phyloP scores from a whole-genome alignment of 1,140 invertebrate genomes.

The Drosophila azteca region DNA sequence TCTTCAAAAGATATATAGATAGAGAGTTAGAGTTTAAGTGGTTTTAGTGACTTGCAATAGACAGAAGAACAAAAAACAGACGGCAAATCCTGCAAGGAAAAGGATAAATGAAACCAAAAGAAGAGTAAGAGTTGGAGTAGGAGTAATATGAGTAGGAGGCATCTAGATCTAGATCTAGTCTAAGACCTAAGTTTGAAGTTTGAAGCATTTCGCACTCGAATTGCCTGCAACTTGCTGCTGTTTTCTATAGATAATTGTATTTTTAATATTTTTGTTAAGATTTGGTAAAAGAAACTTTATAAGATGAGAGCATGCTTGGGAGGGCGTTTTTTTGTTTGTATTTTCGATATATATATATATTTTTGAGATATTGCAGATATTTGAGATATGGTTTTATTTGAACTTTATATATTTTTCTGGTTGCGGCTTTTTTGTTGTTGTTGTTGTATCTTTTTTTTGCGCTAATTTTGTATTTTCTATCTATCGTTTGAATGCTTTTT shows the following conservation, averaged over 20 bases:
- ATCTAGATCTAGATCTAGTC: slow-evolving; percentile 60
- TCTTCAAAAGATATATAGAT: neutral
- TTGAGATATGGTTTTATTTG: slow-evolving; percentile 28
- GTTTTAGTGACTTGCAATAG: slow-evolving; percentile 39
- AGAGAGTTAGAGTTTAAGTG: neutral
- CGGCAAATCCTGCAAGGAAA: slow-evolving; percentile 39
- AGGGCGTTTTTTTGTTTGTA: slow-evolving; percentile 67
- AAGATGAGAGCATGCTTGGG: slow-evolving; percentile 83
- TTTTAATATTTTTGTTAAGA: slow-evolving; percentile 48
- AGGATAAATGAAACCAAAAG: slow-evolving; percentile 31
- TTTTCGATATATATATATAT: slow-evolving; percentile 45
- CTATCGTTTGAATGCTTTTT: slow-evolving; percentile 26
- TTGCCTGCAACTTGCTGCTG: slow-evolving; percentile 46
- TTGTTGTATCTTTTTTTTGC: slow-evolving; percentile 22
- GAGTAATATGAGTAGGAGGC: slow-evolving; percentile 29
- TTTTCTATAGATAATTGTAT: slow-evolving; percentile 27
- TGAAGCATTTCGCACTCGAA: slow-evolving; percentile 31
- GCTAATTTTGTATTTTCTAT: slow-evolving; percentile 24
- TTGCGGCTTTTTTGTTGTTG: neutral
- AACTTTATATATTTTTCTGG: slow-evolving; percentile 42
- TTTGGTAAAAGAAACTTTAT: slow-evolving; percentile 69
- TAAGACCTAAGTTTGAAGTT: slow-evolving; percentile 58
- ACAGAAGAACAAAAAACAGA: slow-evolving; percentile 34
- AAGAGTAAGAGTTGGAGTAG: slow-evolving; percentile 14
- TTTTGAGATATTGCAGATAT: slow-evolving; percentile 34